phyloP scores from a whole-genome alignment of 2,797 vertebrate genomes.

The Spinus pinus region DNA sequence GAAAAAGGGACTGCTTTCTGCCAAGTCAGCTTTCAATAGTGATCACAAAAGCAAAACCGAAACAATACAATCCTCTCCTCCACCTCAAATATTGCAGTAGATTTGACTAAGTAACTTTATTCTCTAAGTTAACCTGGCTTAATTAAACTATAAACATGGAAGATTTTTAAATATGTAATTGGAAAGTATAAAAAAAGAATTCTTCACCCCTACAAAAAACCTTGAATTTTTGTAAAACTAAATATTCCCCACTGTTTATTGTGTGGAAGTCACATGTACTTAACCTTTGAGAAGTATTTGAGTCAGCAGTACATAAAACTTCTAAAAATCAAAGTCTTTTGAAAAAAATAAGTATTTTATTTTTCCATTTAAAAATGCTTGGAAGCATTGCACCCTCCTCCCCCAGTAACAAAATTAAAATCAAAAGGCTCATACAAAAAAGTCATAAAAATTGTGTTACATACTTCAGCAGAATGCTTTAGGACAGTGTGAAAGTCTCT shows the following conservation, averaged over 20 bases:
- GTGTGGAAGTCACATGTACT: accelerated
- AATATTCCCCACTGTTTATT: neutral
- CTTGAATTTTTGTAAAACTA: neutral
- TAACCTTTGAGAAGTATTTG: neutral
- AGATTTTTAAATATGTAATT: neutral
- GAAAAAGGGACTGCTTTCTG: conserved; percentile 57
- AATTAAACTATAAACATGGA: neutral
- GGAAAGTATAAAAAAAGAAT: neutral
- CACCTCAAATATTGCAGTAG: neutral
- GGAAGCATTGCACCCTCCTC: neutral
- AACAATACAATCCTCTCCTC: conserved; percentile 20
- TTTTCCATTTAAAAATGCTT: neutral
- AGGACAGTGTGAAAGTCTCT: neutral
- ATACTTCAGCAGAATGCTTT: neutral
- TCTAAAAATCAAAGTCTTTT: neutral
- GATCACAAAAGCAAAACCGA: conserved; percentile 57
- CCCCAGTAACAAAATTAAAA: neutral
- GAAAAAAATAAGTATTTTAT: neutral
- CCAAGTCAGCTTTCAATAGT: conserved; percentile 68
- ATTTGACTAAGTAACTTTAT: neutral
- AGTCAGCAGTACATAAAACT: neutral
- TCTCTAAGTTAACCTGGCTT: neutral
- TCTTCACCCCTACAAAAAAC: neutral
- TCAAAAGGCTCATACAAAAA: neutral
- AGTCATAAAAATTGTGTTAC: neutral